Percentiles rank a stretch among this genome's conserved stretches.
These are phyloP conservation scores for Drosophila multiciliata DNA, from an alignment of 2,888 invertebrate species.

Conservation along the genomic window DNA sequence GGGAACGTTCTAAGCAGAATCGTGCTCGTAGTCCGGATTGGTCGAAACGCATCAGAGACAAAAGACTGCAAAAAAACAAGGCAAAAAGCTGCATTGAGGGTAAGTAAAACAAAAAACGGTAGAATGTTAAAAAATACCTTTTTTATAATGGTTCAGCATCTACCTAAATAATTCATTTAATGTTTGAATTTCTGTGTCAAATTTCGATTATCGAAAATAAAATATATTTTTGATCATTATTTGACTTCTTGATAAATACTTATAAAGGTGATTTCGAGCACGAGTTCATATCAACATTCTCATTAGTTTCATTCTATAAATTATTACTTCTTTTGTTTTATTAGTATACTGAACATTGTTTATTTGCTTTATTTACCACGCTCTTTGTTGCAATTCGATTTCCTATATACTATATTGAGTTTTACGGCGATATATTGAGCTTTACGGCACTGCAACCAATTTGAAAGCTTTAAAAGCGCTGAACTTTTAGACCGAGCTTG, in stretches of 20 bases:
- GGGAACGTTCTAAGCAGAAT: constrained; percentile 83
- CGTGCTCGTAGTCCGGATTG: constrained; percentile 84
- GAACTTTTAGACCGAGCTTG: constrained; percentile 50
- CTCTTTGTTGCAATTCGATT: constrained; percentile 32
- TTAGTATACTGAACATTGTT: constrained; percentile 11
- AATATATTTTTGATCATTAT: not conserved
- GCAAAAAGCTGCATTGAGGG: constrained; percentile 83
- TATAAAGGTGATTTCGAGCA: not conserved
- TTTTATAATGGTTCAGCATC: not conserved
- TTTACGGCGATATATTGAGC: too few relatives aligned
- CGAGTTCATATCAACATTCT: not conserved
- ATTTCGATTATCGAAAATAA: not conserved
- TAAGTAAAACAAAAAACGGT: constrained; percentile 49
- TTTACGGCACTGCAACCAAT: not conserved
- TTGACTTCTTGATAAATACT: too few relatives aligned
- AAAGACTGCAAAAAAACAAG: constrained; percentile 83
- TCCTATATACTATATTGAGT: constrained; percentile 52
- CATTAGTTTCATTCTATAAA: not conserved
- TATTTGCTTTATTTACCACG: constrained; percentile 17
- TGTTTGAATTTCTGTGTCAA: not conserved
- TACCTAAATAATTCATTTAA: not conserved
- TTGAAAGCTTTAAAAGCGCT: constrained; percentile 20
- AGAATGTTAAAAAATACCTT: not conserved
- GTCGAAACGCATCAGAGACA: constrained; percentile 84
- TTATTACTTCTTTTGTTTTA: constrained; percentile 1